phyloP scores from a whole-genome alignment of 1,140 invertebrate species.

The Ceratitis capitata region DNA sequence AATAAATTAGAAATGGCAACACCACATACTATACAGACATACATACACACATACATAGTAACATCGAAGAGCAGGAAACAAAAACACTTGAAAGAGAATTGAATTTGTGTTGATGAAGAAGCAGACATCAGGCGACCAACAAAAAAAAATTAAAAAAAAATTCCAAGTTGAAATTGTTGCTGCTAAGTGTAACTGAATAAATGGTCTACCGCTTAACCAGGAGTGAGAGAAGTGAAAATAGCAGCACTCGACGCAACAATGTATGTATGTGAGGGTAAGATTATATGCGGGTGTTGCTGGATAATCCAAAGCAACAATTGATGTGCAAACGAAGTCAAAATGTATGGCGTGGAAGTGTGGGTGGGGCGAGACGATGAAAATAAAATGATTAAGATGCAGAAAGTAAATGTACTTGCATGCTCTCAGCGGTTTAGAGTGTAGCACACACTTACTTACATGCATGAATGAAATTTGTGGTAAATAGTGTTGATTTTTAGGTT shows the following conservation, averaged over 20 bases:
- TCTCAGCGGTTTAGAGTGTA: not conserved
- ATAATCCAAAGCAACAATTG: not conserved
- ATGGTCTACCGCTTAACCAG: not conserved
- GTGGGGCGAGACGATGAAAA: not conserved
- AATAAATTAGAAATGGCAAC: conserved; percentile 19
- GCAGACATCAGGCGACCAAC: not conserved
- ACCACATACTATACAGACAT: no score
- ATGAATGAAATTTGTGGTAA: not conserved
- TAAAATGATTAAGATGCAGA: not conserved
- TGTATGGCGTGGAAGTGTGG: not conserved
- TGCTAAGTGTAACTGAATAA: not conserved
- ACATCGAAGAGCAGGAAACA: not conserved
- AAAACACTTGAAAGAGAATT: not conserved
- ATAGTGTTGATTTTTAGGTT: no score
- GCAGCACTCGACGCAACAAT: not conserved
- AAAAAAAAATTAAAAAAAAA: no score
- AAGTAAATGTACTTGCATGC: not conserved
- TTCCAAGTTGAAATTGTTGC: not conserved
- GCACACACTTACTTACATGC: not conserved
- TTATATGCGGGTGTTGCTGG: not conserved
- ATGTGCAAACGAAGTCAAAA: no score
- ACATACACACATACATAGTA: no score
- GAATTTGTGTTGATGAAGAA: not conserved
- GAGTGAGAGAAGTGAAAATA: not conserved
- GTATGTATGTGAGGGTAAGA: not conserved